Evolutionary conservation across 2,797 vertebrate genomes (phyloP).

Genomic region (Pseudomugil gertrudae): DNA sequence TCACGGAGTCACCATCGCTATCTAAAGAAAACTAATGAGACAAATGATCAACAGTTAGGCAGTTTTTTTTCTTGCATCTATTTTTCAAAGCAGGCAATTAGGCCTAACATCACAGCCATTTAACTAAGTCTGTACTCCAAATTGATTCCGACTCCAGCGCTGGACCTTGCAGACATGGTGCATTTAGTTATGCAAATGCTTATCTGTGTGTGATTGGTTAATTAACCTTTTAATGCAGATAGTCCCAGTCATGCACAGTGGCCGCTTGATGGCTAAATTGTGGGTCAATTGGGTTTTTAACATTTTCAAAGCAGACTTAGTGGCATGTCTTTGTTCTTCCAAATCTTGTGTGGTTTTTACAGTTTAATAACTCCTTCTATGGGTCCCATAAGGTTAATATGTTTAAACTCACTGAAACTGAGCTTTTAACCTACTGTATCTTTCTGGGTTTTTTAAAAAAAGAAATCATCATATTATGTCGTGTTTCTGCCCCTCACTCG

Average conservation of each 20-base stretch:
- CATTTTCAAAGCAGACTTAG: conserved; percentile 77
- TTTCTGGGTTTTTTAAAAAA: conserved; percentile 61
- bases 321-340: conserved; percentile 73
- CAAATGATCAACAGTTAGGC: conserved; percentile 66
- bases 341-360: conserved; percentile 67
- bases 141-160: conserved; percentile 81
- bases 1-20: conserved; percentile 58
- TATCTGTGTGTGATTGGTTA: conserved; percentile 84
- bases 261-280: conserved; percentile 79
- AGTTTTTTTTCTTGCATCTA: conserved; percentile 69
- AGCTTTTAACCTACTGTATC: conserved; percentile 79
- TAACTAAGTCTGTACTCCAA: conserved; percentile 79
- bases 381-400: conserved; percentile 80
- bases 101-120: conserved; percentile 79
- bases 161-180: conserved; percentile 79
- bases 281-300: conserved; percentile 82
- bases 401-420: conserved; percentile 82
- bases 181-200: conserved; percentile 86
- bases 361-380: conserved; percentile 76
- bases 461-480: conserved; percentile 65
- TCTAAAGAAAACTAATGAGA: conserved; percentile 47
- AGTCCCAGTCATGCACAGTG: conserved; percentile 75
- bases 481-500: conserved; percentile 66
- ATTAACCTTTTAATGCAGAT: conserved; percentile 83
- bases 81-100: conserved; percentile 82